Percentiles rank a stretch among this genome's conserved stretches.
Conservation (phyloP, 1,140 invertebrate genomes). For the Paraescarpia echinospica region DNA sequence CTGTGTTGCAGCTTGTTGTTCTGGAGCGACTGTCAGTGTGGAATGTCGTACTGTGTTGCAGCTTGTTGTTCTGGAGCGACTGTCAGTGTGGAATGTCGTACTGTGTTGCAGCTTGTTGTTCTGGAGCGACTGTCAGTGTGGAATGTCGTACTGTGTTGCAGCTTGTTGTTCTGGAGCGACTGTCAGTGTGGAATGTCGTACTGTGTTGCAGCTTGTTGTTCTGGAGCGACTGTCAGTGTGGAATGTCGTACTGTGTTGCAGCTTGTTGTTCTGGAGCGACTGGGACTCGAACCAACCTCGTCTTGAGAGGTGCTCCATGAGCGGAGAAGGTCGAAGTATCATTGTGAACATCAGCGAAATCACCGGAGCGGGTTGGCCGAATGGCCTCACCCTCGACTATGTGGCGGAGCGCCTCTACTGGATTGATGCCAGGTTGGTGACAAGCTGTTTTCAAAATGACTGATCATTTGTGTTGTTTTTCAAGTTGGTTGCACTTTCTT, state of each 20-base stretch:
- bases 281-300: slow-evolving; percentile 72
- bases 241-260: slow-evolving; percentile 38
- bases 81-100: no score
- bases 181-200: background rate
- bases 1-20: no score
- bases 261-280: slow-evolving; percentile 84
- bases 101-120: no score
- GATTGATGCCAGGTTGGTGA: slow-evolving; percentile 68
- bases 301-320: slow-evolving; percentile 65
- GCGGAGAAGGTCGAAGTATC: slow-evolving; percentile 61
- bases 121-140: background rate
- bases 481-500: no score
- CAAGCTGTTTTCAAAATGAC: background rate
- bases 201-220: no score
- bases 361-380: slow-evolving; percentile 68
- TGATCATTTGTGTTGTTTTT: slow-evolving; percentile 1
- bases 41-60: no score
- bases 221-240: no score
- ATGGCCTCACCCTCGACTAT: slow-evolving; percentile 71
- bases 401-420: slow-evolving; percentile 65
- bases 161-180: no score
- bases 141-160: no score
- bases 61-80: no score
- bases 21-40: no score
- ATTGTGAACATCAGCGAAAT: slow-evolving; percentile 57